Percentiles rank a stretch among this genome's conserved stretches.
These are phyloP conservation scores for Sarcoramphus papa DNA, from an alignment of 2,797 vertebrate species.

Conservation along the genomic window DNA sequence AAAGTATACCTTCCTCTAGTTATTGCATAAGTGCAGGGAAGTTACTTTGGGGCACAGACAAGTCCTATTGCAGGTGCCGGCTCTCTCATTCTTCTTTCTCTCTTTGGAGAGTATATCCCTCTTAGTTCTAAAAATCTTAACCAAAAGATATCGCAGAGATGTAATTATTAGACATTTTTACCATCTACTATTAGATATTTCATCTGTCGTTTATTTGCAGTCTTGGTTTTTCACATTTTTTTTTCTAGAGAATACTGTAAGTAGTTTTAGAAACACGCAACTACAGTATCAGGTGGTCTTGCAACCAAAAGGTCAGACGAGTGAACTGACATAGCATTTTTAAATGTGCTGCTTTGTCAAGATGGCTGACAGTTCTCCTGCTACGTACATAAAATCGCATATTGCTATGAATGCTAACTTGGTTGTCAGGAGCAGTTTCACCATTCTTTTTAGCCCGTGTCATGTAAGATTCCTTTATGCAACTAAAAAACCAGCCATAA, in stretches of 20 bases:
- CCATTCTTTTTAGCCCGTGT: slow-evolving; percentile 81
- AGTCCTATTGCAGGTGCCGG: neutral
- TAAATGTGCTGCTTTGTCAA: slow-evolving; percentile 57
- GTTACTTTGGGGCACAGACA: neutral
- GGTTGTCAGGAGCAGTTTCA: slow-evolving; percentile 83
- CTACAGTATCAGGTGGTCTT: slow-evolving; percentile 45
- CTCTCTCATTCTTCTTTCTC: neutral
- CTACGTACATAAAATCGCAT: slow-evolving; percentile 61
- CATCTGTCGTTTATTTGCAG: neutral
- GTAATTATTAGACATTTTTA: neutral
- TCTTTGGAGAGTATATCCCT: neutral
- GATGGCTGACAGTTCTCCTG: slow-evolving; percentile 49
- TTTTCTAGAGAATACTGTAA: neutral
- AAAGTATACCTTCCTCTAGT: neutral
- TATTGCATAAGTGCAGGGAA: neutral
- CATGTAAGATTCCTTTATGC: slow-evolving; percentile 86
- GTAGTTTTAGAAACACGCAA: neutral
- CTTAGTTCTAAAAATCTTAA: neutral
- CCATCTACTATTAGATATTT: neutral
- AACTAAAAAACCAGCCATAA: slow-evolving; percentile 88
- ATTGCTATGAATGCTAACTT: slow-evolving; percentile 79
- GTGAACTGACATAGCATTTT: slow-evolving; percentile 63
- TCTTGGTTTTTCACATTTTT: neutral
- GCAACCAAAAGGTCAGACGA: slow-evolving; percentile 59
- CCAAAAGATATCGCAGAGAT: neutral